Conservation (phyloP, 2,797 vertebrate species). For the Sternarchorhynchus goeldii region DNA sequence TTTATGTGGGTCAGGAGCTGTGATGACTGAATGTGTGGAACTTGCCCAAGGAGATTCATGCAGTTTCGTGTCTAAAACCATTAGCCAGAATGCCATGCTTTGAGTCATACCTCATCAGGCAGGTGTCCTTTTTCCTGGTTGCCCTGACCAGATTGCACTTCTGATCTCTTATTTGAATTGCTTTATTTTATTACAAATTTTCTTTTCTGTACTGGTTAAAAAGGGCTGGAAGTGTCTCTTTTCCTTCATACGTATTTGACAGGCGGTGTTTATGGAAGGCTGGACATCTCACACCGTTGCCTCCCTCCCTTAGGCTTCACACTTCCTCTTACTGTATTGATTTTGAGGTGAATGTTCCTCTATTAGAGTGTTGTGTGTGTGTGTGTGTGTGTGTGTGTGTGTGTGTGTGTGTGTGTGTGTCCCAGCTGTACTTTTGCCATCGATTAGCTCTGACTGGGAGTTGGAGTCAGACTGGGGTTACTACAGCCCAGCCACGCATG, state of each 20-base stretch:
- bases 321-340: slow-evolving; percentile 50
- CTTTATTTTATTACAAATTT: no score
- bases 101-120: not conserved
- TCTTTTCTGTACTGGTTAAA: no score
- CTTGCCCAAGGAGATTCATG: not conserved
- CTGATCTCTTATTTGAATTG: no score
- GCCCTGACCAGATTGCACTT: no score
- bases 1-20: not conserved
- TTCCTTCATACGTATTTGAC: no score
- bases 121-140: no score
- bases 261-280: not conserved
- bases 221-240: no score
- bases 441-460: slow-evolving; percentile 89
- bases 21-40: not conserved
- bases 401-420: slow-evolving; percentile 50
- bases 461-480: slow-evolving; percentile 88
- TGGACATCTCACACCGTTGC: slow-evolving; percentile 36
- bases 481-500: slow-evolving; percentile 78
- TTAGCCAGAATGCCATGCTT: not conserved
- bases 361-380: slow-evolving; percentile 85
- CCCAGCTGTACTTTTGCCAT: slow-evolving; percentile 90
- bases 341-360: slow-evolving; percentile 81
- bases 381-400: slow-evolving; percentile 34
- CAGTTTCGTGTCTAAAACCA: not conserved
- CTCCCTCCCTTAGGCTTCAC: slow-evolving; percentile 66